Evolutionary conservation across 35 echinoderm and acorn worm species (phyloP), one percentile per base, ranked within the genome.

Genomic region (Holothuria glaberrima): DNA sequence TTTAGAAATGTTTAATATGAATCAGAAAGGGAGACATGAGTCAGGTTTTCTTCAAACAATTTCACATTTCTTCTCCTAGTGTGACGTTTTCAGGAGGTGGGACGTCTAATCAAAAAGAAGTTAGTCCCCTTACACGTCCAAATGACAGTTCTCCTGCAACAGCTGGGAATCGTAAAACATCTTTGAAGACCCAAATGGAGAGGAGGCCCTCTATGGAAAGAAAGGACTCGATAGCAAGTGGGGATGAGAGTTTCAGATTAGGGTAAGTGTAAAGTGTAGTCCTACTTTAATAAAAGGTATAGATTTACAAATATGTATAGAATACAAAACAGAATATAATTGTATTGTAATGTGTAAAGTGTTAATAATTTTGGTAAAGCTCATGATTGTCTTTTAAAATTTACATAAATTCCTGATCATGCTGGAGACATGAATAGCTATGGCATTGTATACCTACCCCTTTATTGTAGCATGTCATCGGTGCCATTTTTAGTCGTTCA

Each of bases 221-320:
- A 5, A 75, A 75, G 71, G 71, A 75, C 24, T 21, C 36, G 36
- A 41, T 41, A 41, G 36, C 33, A 6, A 41, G 71, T 41, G 46
- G 71, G 7, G 71, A 75, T 75, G 71, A 75, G 71, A 75, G 71
- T 30, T 75, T 75, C 21, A 75, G 71, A 41, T 44, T 44, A 75
- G 71, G 71, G 71, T 75, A 75, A 75, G 4, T 6, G 21, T 75
- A 9, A 75, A 75, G 18, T 24, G 28, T 17, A 21, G 17, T 24
- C 28, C 18, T 65, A 2, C 7, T 41, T 41, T 41, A 4, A 41
- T 4, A 41, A 7, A 41, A 41, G n/a, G n/a, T n/a, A n/a, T n/a
- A n/a, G n/a, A 41, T 41, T 41, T 41, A 41, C 2, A 41, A 41
- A 41, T 7, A 65, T 29, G 62, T 65, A 65, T 65, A 29, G 27